Conservation (phyloP, 2,888 invertebrate genomes). For the Calephelis perditalis region DNA sequence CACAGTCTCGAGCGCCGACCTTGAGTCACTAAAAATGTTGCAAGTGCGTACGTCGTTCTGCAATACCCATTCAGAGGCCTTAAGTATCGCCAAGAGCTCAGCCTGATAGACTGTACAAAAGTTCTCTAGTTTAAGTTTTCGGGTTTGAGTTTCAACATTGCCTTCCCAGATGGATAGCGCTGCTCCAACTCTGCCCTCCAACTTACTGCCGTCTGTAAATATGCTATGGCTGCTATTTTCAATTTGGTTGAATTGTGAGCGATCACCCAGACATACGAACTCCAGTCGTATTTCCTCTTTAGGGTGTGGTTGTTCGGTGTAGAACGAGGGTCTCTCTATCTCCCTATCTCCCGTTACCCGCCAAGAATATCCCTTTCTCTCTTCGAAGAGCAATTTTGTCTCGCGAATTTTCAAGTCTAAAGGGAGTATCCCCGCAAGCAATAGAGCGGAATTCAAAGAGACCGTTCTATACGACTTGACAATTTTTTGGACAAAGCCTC, state of each 20-base stretch:
- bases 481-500: no score
- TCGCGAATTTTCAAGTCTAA: no score
- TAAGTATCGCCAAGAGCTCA: slow-evolving; percentile 15
- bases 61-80: neutral
- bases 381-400: no score
- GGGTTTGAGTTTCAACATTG: neutral
- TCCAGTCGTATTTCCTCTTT: no score
- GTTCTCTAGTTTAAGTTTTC: neutral
- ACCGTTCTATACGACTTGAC: no score
- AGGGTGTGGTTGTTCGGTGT: no score
- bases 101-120: slow-evolving; percentile 21
- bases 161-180: neutral
- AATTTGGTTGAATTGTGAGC: neutral
- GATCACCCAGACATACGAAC: neutral
- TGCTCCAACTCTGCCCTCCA: no score
- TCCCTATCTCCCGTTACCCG: no score
- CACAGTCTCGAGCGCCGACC: slow-evolving; percentile 11
- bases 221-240: neutral
- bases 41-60: neutral
- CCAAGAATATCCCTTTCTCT: no score
- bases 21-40: slow-evolving; percentile 12
- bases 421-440: no score
- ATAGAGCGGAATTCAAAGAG: no score
- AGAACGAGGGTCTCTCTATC: no score
- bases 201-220: slow-evolving; percentile 18